These are phyloP conservation scores for Pogonomyrmex barbatus DNA, from an alignment of 1,140 invertebrate genomes.

Conservation along the genomic window DNA sequence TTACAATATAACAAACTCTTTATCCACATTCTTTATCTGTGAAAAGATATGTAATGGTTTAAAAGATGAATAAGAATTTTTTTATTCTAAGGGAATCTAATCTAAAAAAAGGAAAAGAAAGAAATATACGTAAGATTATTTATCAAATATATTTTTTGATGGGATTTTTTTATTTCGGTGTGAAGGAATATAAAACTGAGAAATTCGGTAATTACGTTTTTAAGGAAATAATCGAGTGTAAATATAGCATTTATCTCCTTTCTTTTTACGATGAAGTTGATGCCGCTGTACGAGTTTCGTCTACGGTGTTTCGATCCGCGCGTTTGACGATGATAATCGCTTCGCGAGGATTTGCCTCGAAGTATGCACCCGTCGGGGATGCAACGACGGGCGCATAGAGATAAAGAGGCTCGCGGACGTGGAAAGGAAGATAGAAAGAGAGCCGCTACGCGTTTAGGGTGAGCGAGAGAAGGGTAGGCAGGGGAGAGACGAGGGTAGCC, in stretches of 20 bases:
- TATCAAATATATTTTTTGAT: background rate
- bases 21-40: too few relatives aligned
- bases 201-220: background rate
- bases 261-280: constrained; percentile 1
- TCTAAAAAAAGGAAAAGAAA: background rate
- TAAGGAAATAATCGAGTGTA: background rate
- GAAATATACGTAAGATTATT: background rate
- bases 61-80: background rate
- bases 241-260: background rate
- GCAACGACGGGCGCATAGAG: constrained; percentile 58
- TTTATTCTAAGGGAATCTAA: background rate
- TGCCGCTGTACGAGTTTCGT: constrained; percentile 14
- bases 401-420: constrained; percentile 59
- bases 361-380: constrained; percentile 59
- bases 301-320: constrained; percentile 31
- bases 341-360: constrained; percentile 58
- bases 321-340: constrained; percentile 66
- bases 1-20: background rate
- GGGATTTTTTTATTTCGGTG: background rate
- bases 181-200: background rate
- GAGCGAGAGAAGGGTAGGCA: background rate
- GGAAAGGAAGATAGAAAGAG: constrained; percentile 48
- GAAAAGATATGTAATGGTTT: background rate
- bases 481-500: constrained; percentile 59
- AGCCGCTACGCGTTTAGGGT: background rate